These are phyloP conservation scores for Euthynnus affinis DNA, from an alignment of 2,797 vertebrate genomes.

Conservation along the genomic window DNA sequence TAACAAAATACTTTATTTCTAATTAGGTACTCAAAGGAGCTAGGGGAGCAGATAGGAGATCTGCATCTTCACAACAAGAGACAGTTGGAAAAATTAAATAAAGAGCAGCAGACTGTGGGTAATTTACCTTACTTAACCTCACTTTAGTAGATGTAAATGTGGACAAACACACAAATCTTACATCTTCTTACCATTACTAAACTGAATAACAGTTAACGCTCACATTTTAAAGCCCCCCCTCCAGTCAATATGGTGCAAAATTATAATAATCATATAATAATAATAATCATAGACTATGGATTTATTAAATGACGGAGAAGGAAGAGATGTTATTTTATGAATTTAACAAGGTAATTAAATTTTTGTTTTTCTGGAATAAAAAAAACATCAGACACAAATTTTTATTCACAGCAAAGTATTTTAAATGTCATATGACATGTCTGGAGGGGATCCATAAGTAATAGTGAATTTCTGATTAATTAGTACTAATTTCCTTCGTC, in stretches of 20 bases:
- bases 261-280: no score
- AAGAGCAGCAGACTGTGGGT: constrained; percentile 90
- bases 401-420: no score
- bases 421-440: no score
- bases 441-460: neutral
- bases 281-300: no score
- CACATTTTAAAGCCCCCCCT: no score
- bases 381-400: no score
- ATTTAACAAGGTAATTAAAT: no score
- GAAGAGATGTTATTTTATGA: no score
- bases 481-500: neutral
- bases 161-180: neutral
- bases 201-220: no score
- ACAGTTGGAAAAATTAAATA: constrained; percentile 84
- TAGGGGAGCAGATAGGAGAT: constrained; percentile 93
- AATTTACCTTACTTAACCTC: constrained; percentile 57
- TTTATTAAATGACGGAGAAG: no score
- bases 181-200: neutral
- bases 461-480: neutral
- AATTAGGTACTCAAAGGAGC: constrained; percentile 86
- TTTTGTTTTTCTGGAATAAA: no score
- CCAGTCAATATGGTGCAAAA: no score
- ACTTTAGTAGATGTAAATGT: neutral
- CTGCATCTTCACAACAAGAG: constrained; percentile 93
- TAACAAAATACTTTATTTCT: neutral